Evolutionary conservation across 2,888 invertebrate species (phyloP), one percentile per base, ranked within the genome.

Genomic region (Acutogordius australiensis): DNA sequence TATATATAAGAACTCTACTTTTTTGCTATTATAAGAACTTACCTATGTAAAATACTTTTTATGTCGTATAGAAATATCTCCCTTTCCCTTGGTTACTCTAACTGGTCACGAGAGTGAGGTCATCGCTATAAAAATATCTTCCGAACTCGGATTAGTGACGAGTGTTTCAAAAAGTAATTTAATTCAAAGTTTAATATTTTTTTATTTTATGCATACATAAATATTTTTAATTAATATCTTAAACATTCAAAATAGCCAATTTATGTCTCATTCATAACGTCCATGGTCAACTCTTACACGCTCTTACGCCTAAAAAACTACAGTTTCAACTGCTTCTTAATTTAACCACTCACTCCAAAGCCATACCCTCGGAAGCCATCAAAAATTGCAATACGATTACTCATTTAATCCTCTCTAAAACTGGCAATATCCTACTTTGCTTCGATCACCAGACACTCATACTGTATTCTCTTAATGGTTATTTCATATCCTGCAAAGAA

Each of bases 91-190:
- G 65, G 90, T 91, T 4, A 87, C 91, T 2, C 77, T 97, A 27
- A 94, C 94, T 0, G 97, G 97, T 0, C 97, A 97, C 73, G 90
- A 94, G 71, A 84, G 88, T 67, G 82, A 88, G 62, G 84, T 97
- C 65, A 83, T 84, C 60, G 85, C 85, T 66, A 84, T 91, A 64
- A 84, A 88, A 59, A 90, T 97, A 63, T 88, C 91, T 21, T 94
- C 97, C 0, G 97, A 97, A 71, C 78, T 99, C 57, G 97, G 97
- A 27, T 77, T 97, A 30, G 94, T 97, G 61, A 82, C 97, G 64
- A 91, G 90, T 59, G 90, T 87, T 59, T 91, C 91, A 4, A 74
- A 75, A 68, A 76, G 79, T 79, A 68, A 68, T n/a, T n/a, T n/a
- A n/a, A n/a, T n/a, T n/a, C n/a, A n/a, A n/a, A n/a, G n/a, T n/a